Percentiles rank a stretch among this genome's conserved stretches.
phyloP scores from a whole-genome alignment of 1,140 invertebrate species.

The Mesaphorura yosii region DNA sequence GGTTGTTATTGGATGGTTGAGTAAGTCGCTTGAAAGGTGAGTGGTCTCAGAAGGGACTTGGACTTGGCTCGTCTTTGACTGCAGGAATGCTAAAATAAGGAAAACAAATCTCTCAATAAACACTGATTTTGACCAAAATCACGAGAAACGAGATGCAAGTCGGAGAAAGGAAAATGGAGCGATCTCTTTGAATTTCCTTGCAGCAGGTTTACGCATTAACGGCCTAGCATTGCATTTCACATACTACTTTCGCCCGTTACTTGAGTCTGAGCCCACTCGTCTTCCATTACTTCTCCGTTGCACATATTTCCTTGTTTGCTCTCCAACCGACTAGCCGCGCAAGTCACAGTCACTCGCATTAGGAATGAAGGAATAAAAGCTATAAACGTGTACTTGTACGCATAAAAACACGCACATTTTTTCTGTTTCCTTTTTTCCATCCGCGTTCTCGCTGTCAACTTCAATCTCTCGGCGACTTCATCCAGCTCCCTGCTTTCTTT shows the following conservation, averaged over 20 bases:
- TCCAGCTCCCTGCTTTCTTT: constrained; percentile 11
- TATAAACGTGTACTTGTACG: constrained; percentile 10
- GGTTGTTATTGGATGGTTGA: too few relatives aligned
- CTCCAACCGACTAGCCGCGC: constrained; percentile 22
- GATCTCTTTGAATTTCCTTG: too few relatives aligned
- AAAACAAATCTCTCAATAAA: constrained; percentile 28
- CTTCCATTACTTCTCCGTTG: constrained; percentile 8
- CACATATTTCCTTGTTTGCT: constrained; percentile 29
- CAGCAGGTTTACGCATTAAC: too few relatives aligned
- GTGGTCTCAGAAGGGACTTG: constrained; percentile 4
- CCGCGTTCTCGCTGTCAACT: constrained; percentile 11
- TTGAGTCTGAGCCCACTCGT: too few relatives aligned
- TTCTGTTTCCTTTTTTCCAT: not conserved
- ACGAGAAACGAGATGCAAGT: constrained; percentile 10
- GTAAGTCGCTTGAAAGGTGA: too few relatives aligned
- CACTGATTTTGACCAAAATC: constrained; percentile 28
- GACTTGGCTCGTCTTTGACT: constrained; percentile 1
- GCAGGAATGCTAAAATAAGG: not conserved
- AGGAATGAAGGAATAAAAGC: too few relatives aligned
- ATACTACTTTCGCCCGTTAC: too few relatives aligned
- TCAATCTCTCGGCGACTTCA: constrained; percentile 25
- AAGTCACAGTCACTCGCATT: too few relatives aligned
- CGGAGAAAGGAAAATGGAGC: constrained; percentile 6
- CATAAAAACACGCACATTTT: not conserved
- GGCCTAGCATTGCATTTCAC: too few relatives aligned